Evolutionary conservation across 2,113 vertebrate genomes (phyloP), one percentile per base, ranked within the genome.

Genomic region (Osmerus eperlanus): DNA sequence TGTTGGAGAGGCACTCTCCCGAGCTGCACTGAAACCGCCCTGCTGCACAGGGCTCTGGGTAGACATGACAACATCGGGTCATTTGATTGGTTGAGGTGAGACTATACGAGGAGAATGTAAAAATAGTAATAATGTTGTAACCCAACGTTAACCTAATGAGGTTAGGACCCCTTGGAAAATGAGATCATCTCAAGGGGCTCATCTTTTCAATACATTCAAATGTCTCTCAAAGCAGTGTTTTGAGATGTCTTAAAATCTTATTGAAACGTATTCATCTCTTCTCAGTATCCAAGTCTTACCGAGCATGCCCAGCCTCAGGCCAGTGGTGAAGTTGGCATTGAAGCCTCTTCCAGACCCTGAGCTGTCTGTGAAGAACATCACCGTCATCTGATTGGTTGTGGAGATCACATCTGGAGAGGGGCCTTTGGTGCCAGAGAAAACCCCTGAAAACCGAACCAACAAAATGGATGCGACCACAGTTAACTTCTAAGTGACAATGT

Each of bases 261-360:
- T 41, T 51, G 51, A 16, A 29, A 56, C 13, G 53, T 13, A 56
- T 4, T 58, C 23, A 47, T 41, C 25, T n/a, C 21, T 18, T 19
- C 18, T 75, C 32, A 51, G n/a, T 11, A 15, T 28, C 2, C 11
- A n/a, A 29, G 23, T 52, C 82, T 83, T 68, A 94, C 93, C 88
- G 72, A 85, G 73, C 80, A 86, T 82, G 56, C 96, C 94, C 53
- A 98, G 88, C 14, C 72, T 8, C 53, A 94, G 86, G 21, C 96
- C 96, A 0, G 93, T 90, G 32, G 92, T 96, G 72, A 99, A 99
- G 76, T 96, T 98, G 41, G 97, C 97, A 63, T 80, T 90, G 89
- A 99, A 99, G 13, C 96, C 97, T 12, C 65, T 78, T 1, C 36
- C 56, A 0, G 78, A 53, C 28, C 4, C 9, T 0, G 15, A 51